Base-by-base conservation (phyloP, 2,888 invertebrate species). In the Phyllotreta striolata region DNA sequence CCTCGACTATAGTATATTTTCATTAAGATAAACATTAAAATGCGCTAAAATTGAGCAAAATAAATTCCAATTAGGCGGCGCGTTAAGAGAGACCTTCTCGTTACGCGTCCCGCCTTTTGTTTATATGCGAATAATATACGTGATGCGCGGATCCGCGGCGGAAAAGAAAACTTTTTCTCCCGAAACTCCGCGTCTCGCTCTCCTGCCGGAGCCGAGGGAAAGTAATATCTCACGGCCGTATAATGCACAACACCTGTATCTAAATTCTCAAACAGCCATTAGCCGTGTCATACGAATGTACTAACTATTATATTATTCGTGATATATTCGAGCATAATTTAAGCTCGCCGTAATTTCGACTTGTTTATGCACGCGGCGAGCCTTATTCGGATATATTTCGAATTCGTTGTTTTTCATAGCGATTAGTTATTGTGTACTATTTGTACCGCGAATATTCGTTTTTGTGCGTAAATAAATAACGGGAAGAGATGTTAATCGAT, bases 161-260 rank as follows among this genome's bases (percentile, higher is more conserved):
- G 49, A 52, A 52, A 52, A 52, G 52, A 52, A 52, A 52, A 52
- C 38, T 52, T 52, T 52, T 52, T n/a, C 12, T 24, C 24, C 24
- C 24, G 24, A 24, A 24, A 24, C 24, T 24, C n/a, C 2, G 24
- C 24, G 24, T 24, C 24, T 24, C 24, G 24, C 24, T 24, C 24
- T 13, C 10, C 2, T 1, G 1, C 10, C 9, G 10, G 51, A 7
- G 9, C 44, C 10, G 37, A 24, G 24, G 51, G 59, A 60, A 64
- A 57, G 66, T 66, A 69, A 70, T 70, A 68, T 67, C 68, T 66
- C 66, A 63, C 52, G 62, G 60, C 60, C 24, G 66, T 68, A 70
- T 70, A 70, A 68, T 68, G 68, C 70, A 66, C 67, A 70, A 69
- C 70, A 71, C 70, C 70, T 71, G 70, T 69, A 71, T 67, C 65